Evolutionary conservation across 2,888 invertebrate species (phyloP).

Genomic region (Papilio demoleus): DNA sequence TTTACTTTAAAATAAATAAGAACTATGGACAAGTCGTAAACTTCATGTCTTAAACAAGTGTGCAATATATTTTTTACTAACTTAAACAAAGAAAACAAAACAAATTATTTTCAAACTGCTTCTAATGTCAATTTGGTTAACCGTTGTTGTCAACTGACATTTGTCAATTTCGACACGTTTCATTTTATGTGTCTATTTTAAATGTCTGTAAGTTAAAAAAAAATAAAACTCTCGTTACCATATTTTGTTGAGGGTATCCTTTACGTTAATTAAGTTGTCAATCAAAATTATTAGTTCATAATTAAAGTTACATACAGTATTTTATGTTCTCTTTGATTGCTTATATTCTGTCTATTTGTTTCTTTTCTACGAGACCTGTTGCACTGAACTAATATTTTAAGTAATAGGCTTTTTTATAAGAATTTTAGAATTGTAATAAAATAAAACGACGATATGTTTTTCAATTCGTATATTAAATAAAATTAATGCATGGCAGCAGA

Average conservation of each 20-base stretch:
- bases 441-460: not conserved
- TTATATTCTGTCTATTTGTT: no score
- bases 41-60: slow-evolving; percentile 28
- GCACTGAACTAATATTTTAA: no score
- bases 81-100: slow-evolving; percentile 37
- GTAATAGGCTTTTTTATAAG: no score
- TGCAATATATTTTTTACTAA: slow-evolving; percentile 11
- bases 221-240: not conserved
- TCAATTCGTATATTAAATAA: slow-evolving; percentile 5
- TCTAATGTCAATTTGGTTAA: slow-evolving; percentile 32
- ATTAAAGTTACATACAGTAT: no score
- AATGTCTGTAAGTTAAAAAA: not conserved
- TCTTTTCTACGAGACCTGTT: no score
- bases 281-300: no score
- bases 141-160: slow-evolving; percentile 31
- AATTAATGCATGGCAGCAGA: not conserved
- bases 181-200: slow-evolving; percentile 2
- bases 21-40: slow-evolving; percentile 10
- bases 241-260: not conserved
- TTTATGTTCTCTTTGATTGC: no score
- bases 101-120: slow-evolving; percentile 34
- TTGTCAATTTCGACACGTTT: slow-evolving; percentile 20
- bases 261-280: not conserved
- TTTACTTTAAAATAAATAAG: slow-evolving; percentile 39
- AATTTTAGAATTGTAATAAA: slow-evolving; percentile 6